Conservation (phyloP, 2,797 vertebrate genomes). For the Allobates femoralis region DNA sequence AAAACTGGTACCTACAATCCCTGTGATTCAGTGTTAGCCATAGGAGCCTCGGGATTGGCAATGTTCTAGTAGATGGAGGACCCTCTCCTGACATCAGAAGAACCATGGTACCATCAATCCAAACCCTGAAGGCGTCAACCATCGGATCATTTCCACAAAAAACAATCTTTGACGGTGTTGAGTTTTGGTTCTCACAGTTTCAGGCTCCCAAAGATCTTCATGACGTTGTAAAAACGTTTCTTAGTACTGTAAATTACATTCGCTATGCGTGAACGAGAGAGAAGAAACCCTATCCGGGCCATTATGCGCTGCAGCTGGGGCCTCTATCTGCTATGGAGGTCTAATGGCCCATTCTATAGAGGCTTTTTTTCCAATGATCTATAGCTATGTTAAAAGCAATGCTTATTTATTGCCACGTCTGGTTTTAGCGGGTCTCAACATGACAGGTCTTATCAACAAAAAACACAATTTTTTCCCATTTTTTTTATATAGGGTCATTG, state of each 20-base stretch:
- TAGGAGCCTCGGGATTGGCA: too few relatives aligned
- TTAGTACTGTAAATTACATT: constrained; percentile 18
- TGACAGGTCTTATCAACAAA: constrained; percentile 15
- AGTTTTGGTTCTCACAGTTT: not conserved
- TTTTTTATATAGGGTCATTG: not conserved
- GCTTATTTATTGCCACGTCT: constrained; percentile 8
- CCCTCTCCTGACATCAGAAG: too few relatives aligned
- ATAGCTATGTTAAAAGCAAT: not conserved
- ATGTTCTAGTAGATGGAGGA: too few relatives aligned
- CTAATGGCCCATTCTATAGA: not conserved
- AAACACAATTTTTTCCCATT: not conserved
- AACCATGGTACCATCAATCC: too few relatives aligned
- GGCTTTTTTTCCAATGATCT: not conserved
- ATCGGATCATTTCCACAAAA: not conserved
- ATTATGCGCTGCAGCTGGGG: constrained; percentile 7
- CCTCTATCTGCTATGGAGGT: not conserved
- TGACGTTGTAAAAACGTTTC: not conserved
- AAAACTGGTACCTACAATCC: too few relatives aligned
- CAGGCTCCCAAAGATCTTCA: not conserved
- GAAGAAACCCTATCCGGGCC: not conserved
- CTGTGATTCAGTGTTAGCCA: too few relatives aligned
- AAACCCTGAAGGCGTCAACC: too few relatives aligned
- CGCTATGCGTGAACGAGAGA: not conserved
- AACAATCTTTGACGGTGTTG: not conserved
- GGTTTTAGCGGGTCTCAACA: not conserved